phyloP scores from a whole-genome alignment of 2,797 vertebrate species.

The Cephalopachus bancanus region DNA sequence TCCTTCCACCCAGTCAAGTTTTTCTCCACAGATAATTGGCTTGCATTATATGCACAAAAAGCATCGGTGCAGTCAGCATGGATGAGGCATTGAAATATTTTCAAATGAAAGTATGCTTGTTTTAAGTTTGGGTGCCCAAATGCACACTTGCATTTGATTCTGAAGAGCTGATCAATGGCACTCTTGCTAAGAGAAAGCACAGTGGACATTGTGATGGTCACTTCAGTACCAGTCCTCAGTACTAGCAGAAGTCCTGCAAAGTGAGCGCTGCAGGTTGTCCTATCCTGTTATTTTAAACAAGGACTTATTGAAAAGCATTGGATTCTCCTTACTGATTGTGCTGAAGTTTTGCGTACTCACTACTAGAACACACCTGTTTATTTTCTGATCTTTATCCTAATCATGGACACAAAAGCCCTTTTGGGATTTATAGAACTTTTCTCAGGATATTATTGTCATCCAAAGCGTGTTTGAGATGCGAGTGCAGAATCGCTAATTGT shows the following conservation, averaged over 20 bases:
- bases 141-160: constrained; percentile 29
- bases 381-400: constrained; percentile 67
- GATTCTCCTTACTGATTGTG: not conserved
- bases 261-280: not conserved
- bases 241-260: constrained; percentile 27
- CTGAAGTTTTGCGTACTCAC: not conserved
- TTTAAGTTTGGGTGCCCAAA: constrained; percentile 66
- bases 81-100: constrained; percentile 79
- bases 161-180: constrained; percentile 29
- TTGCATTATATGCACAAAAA: constrained; percentile 87
- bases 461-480: constrained; percentile 65
- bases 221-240: not conserved
- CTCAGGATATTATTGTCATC: constrained; percentile 21
- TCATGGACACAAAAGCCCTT: constrained; percentile 53
- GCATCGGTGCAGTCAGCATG: constrained; percentile 81
- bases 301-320: not conserved
- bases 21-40: constrained; percentile 89
- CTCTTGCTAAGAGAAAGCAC: not conserved
- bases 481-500: constrained; percentile 73
- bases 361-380: not conserved
- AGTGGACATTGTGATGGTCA: not conserved
- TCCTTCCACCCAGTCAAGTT: constrained; percentile 88
- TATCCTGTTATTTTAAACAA: constrained; percentile 22
- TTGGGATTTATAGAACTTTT: constrained; percentile 66
- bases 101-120: constrained; percentile 58